Base-by-base conservation (phyloP, 2,797 vertebrate species). In the Argentina silus region DNA sequence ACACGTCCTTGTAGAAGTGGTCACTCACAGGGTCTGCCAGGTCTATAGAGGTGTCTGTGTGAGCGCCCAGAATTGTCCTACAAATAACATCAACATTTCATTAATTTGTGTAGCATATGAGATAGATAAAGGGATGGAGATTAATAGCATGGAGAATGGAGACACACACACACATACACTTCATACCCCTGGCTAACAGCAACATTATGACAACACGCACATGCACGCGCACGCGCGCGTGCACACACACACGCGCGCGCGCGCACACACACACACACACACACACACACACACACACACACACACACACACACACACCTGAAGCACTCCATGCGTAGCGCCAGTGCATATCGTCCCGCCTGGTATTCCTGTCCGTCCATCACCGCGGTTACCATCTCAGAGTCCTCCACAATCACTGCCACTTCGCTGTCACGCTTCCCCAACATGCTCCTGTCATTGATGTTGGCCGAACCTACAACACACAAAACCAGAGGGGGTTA, bases 391-490 rank as follows among this genome's bases (percentile, higher is more conserved):
- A 96, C 72, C 0, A 65, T 95, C 82, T 96, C 93, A 0, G 92
- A 94, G 92, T 98, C 98, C 87, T 99, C 94, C 79, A 96, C 93
- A 0, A 99, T 93, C 84, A 99, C 73, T 0, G 97, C 98, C 85
- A 98, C 95, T 89, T 99, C 98, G 0, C 98, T 99, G 94, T 98
- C 97, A 71, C 97, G 85, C 87, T 97, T 98, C 0, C 98, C 98
- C 92, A 98, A 92, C 98, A 99, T 96, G 92, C 97, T 98, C 66
- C 98, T 91, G 93, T 99, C 98, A 0, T 99, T 99, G 87, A 99
- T 98, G 93, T 99, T 99, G 72, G 98, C 97, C 10, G 97, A 99
- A 55, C 98, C 98, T 99, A 80, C 7, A 3, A 48, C 45, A 45
- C 11, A 50, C 17, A 56, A n/a, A n/a, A n/a, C n/a, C n/a, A n/a